Evolutionary conservation across 2,113 vertebrate species (phyloP).

Genomic region (Craseonycteris thonglongyai): DNA sequence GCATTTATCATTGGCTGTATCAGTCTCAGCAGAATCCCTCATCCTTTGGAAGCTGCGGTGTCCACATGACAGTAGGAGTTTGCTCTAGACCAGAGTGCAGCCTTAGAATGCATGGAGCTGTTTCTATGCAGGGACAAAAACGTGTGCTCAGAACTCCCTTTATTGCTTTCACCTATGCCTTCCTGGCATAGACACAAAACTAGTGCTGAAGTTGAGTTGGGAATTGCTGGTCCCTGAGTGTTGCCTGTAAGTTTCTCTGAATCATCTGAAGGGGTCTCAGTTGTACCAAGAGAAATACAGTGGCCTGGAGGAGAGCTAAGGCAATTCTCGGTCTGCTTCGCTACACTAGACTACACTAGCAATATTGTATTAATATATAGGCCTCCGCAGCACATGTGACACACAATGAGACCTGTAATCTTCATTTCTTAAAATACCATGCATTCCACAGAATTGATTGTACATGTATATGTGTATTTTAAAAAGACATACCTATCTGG

Average conservation of each 20-base stretch:
- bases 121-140: background rate
- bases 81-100: background rate
- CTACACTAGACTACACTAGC: background rate
- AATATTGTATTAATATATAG: background rate
- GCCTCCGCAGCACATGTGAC: background rate
- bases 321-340: background rate
- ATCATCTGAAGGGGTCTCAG: background rate
- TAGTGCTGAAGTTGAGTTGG: background rate
- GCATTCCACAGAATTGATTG: background rate
- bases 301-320: background rate
- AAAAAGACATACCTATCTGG: background rate
- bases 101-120: background rate
- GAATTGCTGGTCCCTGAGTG: background rate
- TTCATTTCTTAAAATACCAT: background rate
- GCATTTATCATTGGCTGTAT: background rate
- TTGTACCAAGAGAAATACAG: too few species aligned
- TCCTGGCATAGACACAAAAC: background rate
- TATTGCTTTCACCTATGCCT: background rate
- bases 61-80: background rate
- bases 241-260: background rate
- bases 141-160: background rate
- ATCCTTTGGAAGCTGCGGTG: background rate
- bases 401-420: background rate
- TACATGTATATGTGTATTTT: background rate
- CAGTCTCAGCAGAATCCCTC: too few species aligned